Evolutionary conservation across 2,797 vertebrate species (phyloP).

Genomic region (Uromys caudimaculatus): DNA sequence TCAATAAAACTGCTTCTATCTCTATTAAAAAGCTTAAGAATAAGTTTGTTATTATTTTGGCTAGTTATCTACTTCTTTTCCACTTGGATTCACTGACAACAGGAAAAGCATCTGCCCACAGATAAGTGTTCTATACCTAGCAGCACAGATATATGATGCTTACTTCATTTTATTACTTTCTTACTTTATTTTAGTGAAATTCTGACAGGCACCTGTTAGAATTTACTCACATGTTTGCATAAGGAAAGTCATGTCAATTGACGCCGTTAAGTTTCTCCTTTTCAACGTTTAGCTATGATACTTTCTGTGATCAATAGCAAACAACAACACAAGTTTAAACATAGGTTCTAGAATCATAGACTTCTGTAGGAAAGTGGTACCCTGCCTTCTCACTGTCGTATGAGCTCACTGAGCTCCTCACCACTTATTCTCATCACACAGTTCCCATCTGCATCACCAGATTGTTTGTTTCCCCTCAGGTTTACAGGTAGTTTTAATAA

Average conservation of each 20-base stretch:
- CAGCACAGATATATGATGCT: neutral
- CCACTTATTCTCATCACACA: slow-evolving; percentile 76
- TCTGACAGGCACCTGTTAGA: neutral
- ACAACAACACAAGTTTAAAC: neutral
- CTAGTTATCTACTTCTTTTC: neutral
- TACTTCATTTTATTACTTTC: too few species aligned
- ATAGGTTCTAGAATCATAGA: neutral
- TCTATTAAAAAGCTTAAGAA: neutral
- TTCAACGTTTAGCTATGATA: neutral
- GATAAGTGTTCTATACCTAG: neutral
- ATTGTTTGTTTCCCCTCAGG: slow-evolving; percentile 85
- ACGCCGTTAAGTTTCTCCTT: neutral
- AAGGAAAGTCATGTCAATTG: neutral
- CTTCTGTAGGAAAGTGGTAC: slow-evolving; percentile 52
- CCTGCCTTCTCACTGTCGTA: slow-evolving; percentile 44
- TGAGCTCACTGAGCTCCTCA: slow-evolving; percentile 56
- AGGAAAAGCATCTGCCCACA: neutral
- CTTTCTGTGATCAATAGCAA: neutral
- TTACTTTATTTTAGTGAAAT: neutral
- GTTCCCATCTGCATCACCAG: slow-evolving; percentile 85
- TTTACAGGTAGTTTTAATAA: slow-evolving; percentile 85
- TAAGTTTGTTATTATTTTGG: neutral
- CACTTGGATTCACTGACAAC: neutral
- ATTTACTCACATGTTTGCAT: neutral
- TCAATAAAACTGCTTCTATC: neutral